Evolutionary conservation across 1,140 invertebrate genomes (phyloP).

Genomic region (Agrypnia vestita): DNA sequence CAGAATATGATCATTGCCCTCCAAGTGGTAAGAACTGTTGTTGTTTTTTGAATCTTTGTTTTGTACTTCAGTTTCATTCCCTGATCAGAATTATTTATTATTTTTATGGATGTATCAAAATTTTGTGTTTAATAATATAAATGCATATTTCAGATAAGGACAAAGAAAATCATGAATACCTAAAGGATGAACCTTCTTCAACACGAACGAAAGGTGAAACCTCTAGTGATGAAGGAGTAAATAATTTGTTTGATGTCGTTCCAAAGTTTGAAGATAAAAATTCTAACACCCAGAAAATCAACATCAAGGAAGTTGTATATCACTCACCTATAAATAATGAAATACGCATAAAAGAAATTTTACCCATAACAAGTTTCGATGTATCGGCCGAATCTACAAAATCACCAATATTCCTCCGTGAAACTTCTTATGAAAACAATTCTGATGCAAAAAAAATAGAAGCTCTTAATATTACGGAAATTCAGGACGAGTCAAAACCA

Average conservation of each 20-base stretch:
- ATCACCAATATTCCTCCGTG: conserved; percentile 68
- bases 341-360: conserved; percentile 70
- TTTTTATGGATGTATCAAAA: too few relatives aligned
- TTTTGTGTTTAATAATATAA: neutral
- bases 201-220: too few relatives aligned
- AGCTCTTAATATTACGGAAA: conserved; percentile 50
- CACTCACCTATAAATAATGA: conserved; percentile 68
- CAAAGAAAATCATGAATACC: conserved; percentile 34
- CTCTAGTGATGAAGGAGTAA: neutral
- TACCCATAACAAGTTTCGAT: conserved; percentile 66
- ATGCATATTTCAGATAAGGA: conserved; percentile 47
- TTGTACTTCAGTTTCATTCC: too few relatives aligned
- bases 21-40: conserved; percentile 74
- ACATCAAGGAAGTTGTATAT: conserved; percentile 69
- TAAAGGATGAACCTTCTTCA: neutral
- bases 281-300: conserved; percentile 63
- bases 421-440: conserved; percentile 67
- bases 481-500: conserved; percentile 50
- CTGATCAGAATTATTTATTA: too few relatives aligned
- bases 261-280: conserved; percentile 11
- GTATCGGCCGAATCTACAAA: conserved; percentile 67
- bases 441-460: conserved; percentile 64
- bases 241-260: conserved; percentile 5
- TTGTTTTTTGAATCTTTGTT: too few relatives aligned
- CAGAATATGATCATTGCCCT: conserved; percentile 85